Evolutionary conservation across 2,113 vertebrate genomes (phyloP).

Genomic region (Rhodinocichla rosea): DNA sequence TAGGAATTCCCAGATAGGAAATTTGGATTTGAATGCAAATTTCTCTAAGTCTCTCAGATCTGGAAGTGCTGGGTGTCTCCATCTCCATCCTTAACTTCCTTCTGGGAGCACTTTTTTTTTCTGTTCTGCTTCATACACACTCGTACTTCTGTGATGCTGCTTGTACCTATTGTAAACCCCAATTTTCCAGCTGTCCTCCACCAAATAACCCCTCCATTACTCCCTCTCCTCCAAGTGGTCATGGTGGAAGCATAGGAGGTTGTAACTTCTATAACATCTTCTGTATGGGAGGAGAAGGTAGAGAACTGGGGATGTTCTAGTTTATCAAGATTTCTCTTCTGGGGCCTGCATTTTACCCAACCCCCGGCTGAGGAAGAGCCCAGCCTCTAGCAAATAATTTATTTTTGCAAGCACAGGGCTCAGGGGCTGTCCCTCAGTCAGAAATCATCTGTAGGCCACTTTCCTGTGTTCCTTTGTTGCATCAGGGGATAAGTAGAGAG

Average conservation of each 20-base stretch:
- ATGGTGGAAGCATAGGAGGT: neutral
- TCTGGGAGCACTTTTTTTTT: neutral
- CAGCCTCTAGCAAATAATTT: neutral
- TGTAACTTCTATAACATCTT: neutral
- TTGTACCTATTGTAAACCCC: neutral
- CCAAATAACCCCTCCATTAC: neutral
- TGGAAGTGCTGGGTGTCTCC: neutral
- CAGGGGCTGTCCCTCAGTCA: neutral
- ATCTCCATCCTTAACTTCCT: neutral
- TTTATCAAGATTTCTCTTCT: neutral
- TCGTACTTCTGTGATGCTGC: accelerated
- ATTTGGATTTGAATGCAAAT: neutral
- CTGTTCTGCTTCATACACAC: neutral
- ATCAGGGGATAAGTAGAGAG: neutral
- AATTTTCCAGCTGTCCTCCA: neutral
- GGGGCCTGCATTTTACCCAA: neutral
- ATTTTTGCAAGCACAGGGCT: neutral
- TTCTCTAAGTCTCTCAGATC: neutral
- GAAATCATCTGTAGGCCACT: neutral
- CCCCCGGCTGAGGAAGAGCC: neutral
- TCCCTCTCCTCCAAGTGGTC: neutral
- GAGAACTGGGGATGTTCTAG: neutral
- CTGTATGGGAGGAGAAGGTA: neutral
- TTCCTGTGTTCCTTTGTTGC: neutral
- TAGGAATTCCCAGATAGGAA: neutral